phyloP scores from a whole-genome alignment of 2,113 vertebrate species.

The Scortum barcoo region DNA sequence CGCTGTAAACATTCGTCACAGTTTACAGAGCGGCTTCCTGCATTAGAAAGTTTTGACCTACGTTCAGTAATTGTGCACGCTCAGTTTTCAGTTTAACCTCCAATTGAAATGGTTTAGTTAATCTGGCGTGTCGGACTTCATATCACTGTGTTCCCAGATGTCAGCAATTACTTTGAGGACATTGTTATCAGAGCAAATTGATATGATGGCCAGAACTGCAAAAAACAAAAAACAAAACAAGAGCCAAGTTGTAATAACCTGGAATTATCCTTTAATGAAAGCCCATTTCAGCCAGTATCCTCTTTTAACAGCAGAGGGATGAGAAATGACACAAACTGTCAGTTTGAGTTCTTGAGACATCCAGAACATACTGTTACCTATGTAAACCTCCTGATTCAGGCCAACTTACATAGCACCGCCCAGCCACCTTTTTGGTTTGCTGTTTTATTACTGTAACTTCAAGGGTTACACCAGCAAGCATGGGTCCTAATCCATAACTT shows the following conservation, averaged over 20 bases:
- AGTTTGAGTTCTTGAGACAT: conserved; percentile 31
- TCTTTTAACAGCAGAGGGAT: conserved; percentile 64
- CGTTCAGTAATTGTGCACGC: too few relatives aligned
- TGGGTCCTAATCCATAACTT: conserved; percentile 65
- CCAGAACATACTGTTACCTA: conserved; percentile 30
- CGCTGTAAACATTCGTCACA: neutral
- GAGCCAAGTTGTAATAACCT: conserved; percentile 3
- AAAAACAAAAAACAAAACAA: too few relatives aligned
- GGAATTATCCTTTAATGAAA: conserved; percentile 24
- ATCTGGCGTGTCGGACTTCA: neutral
- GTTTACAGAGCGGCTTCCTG: neutral
- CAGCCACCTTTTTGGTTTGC: conserved; percentile 48
- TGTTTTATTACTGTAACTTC: conserved; percentile 39
- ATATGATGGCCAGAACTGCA: neutral
- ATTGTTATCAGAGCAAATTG: neutral
- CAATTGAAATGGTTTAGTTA: neutral
- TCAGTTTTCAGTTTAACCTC: neutral
- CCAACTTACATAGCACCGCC: conserved; percentile 48
- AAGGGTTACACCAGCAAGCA: conserved; percentile 66
- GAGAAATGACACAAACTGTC: conserved; percentile 36
- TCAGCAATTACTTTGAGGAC: neutral
- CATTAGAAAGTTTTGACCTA: too few relatives aligned
- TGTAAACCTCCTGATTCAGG: conserved; percentile 59
- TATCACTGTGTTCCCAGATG: conserved; percentile 2
- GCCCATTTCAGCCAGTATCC: conserved; percentile 57